Base-by-base conservation (phyloP, 2,797 vertebrate species). In the Serranus cabrilla region DNA sequence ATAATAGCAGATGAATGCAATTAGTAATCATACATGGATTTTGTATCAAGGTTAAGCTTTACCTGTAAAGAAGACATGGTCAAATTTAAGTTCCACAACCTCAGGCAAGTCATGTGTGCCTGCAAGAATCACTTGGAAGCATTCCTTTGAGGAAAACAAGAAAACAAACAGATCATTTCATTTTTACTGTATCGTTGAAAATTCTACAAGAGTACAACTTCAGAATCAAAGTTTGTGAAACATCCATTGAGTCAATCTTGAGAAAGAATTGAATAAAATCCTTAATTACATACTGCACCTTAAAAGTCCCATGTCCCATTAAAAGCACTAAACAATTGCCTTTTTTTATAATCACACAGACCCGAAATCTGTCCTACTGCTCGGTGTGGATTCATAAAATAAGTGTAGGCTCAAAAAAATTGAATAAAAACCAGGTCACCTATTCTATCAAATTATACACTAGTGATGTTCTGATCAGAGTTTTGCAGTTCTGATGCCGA, bases 1-100 rank as follows among this genome's bases (percentile, higher is more conserved):
- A 68, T 37, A 8, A 5, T 31, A 40, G 23, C 4, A 1, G 8
- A 58, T 21, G 8, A 9, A 43, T 46, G 50, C 0, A 57, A 13
- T 31, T 23, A 63, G 47, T 43, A 21, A 34, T 43, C 37, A n/a
- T 8, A 13, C 42, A 59, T 9, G 11, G 0, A 3, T 46, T 39
- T 49, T 52, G 7, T 16, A 13, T 4, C 2, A 2, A 5, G 46
- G 39, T 65, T 52, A 18, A 17, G 37, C 14, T 39, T 88, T 91
- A 95, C 95, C 95, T 88, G 91, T 90, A 42, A 93, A 95, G 76
- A 95, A 94, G 57, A 96, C 78, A 12, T 95, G 92, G 74, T 96
- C 94, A 90, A 95, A 96, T 86, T 92, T 94, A 31, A 95, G 92
- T 39, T 95, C 93, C 78, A 95, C 87, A 17, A 95, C 71, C 72